Percentiles rank a stretch among this genome's conserved stretches.
Conservation (phyloP, 2,797 vertebrate species). For the Spea hammondii region DNA sequence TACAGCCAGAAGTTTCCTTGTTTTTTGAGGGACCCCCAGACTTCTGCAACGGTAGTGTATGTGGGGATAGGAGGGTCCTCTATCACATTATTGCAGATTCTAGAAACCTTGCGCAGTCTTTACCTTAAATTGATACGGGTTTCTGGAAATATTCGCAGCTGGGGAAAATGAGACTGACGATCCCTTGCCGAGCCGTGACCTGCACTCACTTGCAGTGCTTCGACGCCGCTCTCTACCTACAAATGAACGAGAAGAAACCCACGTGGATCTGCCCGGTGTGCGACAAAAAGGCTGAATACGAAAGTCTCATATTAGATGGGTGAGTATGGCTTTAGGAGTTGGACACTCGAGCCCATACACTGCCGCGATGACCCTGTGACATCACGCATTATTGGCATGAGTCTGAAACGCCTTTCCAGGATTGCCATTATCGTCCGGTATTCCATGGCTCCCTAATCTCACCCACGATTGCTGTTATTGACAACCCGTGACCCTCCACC, state of each 20-base stretch:
- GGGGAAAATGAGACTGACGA: conserved; percentile 94
- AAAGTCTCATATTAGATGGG: conserved; percentile 94
- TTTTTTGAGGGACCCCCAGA: too few species aligned
- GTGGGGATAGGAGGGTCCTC: not conserved
- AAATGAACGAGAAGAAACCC: conserved; percentile 98
- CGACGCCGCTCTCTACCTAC: conserved; percentile 92
- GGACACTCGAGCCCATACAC: too few species aligned
- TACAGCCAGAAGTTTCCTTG: too few species aligned
- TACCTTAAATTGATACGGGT: conserved; percentile 6
- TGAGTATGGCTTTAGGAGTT: conserved; percentile 57
- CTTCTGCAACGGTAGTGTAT: too few species aligned
- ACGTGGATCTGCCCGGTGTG: conserved; percentile 98
- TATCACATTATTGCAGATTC: not conserved
- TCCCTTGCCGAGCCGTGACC: conserved; percentile 90
- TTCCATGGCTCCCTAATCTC: too few species aligned
- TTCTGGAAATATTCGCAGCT: conserved; percentile 69
- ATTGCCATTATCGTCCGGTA: too few species aligned
- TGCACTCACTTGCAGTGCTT: conserved; percentile 96
- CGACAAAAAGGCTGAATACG: conserved; percentile 93
- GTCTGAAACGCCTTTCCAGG: too few species aligned
- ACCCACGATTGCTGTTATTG: too few species aligned
- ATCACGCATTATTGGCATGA: too few species aligned
- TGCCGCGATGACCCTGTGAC: too few species aligned
- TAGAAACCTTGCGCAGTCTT: not conserved
- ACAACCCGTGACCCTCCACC: too few species aligned